Evolutionary conservation across 2,888 invertebrate genomes (phyloP).

Genomic region (Lasius platythorax): DNA sequence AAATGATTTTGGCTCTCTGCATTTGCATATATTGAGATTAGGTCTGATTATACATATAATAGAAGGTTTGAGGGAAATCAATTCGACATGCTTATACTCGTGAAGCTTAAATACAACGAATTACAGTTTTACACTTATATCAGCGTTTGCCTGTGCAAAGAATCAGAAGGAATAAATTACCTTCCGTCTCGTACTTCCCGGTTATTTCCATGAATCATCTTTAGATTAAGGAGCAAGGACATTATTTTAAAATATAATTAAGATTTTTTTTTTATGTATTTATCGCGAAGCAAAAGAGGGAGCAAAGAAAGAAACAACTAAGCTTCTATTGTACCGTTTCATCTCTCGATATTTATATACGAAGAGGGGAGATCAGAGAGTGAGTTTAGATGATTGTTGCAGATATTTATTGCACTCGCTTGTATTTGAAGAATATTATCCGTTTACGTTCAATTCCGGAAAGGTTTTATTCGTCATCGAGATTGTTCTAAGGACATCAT

Average conservation of each 20-base stretch:
- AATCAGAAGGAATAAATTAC: slow-evolving; percentile 3
- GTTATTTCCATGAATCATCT: neutral
- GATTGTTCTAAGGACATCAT: neutral
- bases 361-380: neutral
- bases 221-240: neutral
- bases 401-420: slow-evolving; percentile 21
- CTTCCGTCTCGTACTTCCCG: neutral
- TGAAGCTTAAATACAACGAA: neutral
- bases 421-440: neutral
- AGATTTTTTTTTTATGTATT: neutral
- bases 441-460: slow-evolving; percentile 12
- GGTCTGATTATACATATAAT: neutral
- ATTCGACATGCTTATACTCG: neutral
- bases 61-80: neutral
- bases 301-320: slow-evolving; percentile 1
- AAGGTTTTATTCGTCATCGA: slow-evolving; percentile 11
- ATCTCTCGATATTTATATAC: slow-evolving; percentile 14
- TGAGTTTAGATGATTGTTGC: slow-evolving; percentile 7
- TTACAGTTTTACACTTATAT: slow-evolving; percentile 13
- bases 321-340: slow-evolving; percentile 39
- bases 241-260: neutral
- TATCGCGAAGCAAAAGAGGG: neutral
- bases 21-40: neutral
- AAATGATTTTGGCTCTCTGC: neutral
- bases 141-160: neutral